Percentiles rank a stretch among this genome's conserved stretches.
phyloP scores from a whole-genome alignment of 2,113 vertebrate genomes.

The Australoheros scitulus region DNA sequence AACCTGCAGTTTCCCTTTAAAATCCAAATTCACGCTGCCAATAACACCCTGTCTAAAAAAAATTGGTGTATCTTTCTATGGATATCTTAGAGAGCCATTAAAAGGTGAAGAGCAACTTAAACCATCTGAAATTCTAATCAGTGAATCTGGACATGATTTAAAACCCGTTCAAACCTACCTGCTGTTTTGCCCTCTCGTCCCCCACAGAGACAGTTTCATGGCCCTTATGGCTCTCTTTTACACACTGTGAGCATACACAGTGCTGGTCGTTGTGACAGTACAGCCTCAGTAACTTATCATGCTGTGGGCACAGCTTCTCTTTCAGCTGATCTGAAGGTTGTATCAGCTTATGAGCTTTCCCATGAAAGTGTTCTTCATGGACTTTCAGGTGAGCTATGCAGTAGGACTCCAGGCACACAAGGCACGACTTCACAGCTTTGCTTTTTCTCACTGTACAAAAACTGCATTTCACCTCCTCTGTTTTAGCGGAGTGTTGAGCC shows the following conservation, averaged over 20 bases:
- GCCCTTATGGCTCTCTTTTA: slow-evolving; percentile 74
- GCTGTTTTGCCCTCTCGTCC: slow-evolving; percentile 63
- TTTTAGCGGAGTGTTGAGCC: slow-evolving; percentile 25
- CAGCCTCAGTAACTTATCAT: slow-evolving; percentile 69
- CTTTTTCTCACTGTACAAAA: slow-evolving; percentile 86
- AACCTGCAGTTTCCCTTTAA: neutral
- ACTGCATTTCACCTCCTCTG: slow-evolving; percentile 79
- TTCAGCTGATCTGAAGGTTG: slow-evolving; percentile 60
- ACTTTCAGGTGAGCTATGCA: slow-evolving; percentile 88
- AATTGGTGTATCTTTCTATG: neutral
- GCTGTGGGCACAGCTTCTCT: slow-evolving; percentile 74
- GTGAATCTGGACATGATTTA: neutral
- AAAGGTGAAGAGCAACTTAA: neutral
- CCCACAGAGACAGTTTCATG: slow-evolving; percentile 63
- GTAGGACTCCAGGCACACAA: slow-evolving; percentile 89
- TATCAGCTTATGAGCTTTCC: slow-evolving; percentile 83
- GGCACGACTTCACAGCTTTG: slow-evolving; percentile 88
- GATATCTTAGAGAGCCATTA: neutral
- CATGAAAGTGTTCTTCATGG: slow-evolving; percentile 85
- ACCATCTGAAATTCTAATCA: neutral
- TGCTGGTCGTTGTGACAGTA: slow-evolving; percentile 78
- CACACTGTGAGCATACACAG: slow-evolving; percentile 76
- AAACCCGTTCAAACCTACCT: slow-evolving; percentile 59
- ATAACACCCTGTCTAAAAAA: neutral
- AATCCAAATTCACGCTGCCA: neutral